Evolutionary conservation across 2,113 vertebrate genomes (phyloP).

Genomic region (Microtus richardsoni): DNA sequence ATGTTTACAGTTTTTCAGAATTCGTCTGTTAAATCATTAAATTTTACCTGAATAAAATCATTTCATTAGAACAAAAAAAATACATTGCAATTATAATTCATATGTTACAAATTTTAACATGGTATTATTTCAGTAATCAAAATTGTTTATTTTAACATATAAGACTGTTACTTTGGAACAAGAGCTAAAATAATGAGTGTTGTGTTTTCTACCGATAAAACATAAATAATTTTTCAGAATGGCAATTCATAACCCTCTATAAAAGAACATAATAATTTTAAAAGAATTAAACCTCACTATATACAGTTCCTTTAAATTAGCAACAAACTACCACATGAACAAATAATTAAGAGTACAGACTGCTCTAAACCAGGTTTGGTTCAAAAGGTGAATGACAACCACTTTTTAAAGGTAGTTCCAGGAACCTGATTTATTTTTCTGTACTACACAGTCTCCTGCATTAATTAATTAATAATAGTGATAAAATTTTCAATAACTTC

Average conservation of each 20-base stretch:
- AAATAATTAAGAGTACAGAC: slow-evolving; percentile 25
- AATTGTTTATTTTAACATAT: neutral
- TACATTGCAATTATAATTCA: neutral
- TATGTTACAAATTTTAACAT: neutral
- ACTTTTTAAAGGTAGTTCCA: neutral
- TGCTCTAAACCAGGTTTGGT: neutral
- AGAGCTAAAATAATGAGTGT: neutral
- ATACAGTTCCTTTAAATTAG: slow-evolving; percentile 20
- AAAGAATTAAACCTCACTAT: slow-evolving; percentile 57
- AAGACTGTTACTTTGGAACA: neutral
- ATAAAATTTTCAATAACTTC: neutral
- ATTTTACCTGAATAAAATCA: neutral
- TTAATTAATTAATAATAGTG: neutral
- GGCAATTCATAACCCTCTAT: slow-evolving; percentile 19
- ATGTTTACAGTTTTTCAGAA: neutral
- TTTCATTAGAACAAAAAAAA: neutral
- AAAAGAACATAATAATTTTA: slow-evolving; percentile 53
- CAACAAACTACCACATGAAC: slow-evolving; percentile 54
- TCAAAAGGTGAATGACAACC: neutral
- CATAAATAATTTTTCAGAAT: neutral
- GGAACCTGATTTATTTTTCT: neutral
- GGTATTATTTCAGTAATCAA: neutral
- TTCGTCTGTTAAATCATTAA: neutral
- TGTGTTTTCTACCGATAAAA: neutral
- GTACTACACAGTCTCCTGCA: neutral